phyloP scores from a whole-genome alignment of 92 coral and sea anemone genomes.

The Parazoanthus atlanticus region DNA sequence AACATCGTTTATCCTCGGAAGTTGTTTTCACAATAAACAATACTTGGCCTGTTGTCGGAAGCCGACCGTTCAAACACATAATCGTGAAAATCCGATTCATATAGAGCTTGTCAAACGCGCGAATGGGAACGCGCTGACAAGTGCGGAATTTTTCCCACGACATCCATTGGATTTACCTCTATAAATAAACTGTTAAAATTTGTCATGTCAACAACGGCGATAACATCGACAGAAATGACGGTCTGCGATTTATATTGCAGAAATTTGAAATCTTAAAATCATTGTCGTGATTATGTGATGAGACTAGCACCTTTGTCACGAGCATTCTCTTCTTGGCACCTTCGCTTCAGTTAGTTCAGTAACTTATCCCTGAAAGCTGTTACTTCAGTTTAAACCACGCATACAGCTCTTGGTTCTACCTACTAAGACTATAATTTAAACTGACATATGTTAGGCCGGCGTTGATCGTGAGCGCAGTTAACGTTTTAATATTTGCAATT shows the following conservation, averaged over 20 bases:
- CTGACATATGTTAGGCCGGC: constrained; percentile 7
- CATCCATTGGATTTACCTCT: constrained; percentile 29
- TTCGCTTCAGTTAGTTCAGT: neutral
- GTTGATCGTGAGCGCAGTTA: constrained; percentile 32
- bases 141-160: constrained; percentile 43
- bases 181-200: constrained; percentile 27
- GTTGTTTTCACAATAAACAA: constrained; percentile 41
- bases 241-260: constrained; percentile 5
- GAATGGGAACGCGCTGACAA: constrained; percentile 34
- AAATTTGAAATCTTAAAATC: constrained; percentile 7
- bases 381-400: neutral
- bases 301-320: neutral
- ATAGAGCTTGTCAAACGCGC: constrained; percentile 28
- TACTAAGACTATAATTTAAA: constrained; percentile 7
- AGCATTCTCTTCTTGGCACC: neutral
- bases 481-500: constrained; percentile 36
- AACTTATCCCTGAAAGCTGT: neutral
- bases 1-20: constrained; percentile 28
- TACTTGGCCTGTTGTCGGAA: constrained; percentile 42
- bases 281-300: constrained; percentile 1
- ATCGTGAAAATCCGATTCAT: constrained; percentile 40
- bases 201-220: constrained; percentile 24
- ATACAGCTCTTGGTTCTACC: neutral
- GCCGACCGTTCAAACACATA: constrained; percentile 23
- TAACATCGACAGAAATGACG: constrained; percentile 22